A percentile compares a stretch with the other conserved stretches of the same genome.
Conservation (phyloP, 2,113 vertebrate species). For the Microtus oregoni region DNA sequence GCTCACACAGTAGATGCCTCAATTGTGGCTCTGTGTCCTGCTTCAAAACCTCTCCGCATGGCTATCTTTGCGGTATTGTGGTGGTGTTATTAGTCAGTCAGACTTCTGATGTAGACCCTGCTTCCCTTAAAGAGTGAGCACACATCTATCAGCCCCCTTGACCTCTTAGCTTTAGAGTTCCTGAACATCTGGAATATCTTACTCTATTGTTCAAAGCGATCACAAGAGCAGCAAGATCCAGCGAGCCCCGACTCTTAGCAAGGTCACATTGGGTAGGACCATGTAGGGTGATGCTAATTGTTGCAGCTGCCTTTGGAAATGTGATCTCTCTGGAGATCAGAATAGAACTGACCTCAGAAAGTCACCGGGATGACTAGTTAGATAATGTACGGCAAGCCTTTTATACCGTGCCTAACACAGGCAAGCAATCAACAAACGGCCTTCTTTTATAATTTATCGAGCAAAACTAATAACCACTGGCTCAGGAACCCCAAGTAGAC, state of each 20-base stretch:
- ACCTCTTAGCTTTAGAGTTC: background rate
- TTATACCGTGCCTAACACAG: background rate
- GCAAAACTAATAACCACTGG: background rate
- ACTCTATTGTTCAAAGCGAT: background rate
- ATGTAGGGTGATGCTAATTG: background rate
- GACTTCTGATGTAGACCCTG: background rate
- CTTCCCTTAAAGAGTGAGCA: background rate
- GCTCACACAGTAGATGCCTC: background rate
- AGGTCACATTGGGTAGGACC: background rate
- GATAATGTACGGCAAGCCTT: background rate
- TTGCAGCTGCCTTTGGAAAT: constrained; percentile 6
- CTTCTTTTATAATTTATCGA: background rate
- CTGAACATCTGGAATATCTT: background rate
- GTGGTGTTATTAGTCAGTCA: background rate
- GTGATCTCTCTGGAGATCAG: background rate
- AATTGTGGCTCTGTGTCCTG: background rate
- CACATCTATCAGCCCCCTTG: background rate
- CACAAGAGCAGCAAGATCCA: background rate
- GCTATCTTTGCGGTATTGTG: background rate
- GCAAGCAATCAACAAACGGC: background rate
- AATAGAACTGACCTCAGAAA: constrained; percentile 1
- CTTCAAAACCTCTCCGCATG: background rate
- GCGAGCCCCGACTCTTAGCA: background rate
- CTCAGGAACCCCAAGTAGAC: background rate
- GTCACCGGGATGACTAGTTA: background rate